These are phyloP conservation scores for Piprites chloris DNA, from an alignment of 2,113 vertebrate genomes.

Conservation along the genomic window DNA sequence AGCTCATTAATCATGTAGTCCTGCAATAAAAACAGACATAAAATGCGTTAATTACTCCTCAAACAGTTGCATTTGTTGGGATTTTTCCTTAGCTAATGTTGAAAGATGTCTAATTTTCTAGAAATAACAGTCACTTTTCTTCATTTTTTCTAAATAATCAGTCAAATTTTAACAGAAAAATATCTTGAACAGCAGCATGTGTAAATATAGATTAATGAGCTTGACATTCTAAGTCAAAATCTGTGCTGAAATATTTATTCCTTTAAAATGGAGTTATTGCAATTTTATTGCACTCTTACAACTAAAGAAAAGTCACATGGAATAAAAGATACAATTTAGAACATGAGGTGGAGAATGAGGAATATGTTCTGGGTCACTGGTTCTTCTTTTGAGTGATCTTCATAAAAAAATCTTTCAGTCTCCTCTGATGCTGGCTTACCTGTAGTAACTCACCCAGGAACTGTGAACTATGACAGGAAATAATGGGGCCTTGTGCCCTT, in stretches of 20 bases:
- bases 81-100: neutral
- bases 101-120: neutral
- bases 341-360: neutral
- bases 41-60: neutral
- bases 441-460: neutral
- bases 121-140: neutral
- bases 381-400: neutral
- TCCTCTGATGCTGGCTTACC: neutral
- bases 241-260: neutral
- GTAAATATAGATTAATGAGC: neutral
- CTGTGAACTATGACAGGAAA: neutral
- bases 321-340: neutral
- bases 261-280: neutral
- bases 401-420: neutral
- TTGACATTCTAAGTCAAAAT: neutral
- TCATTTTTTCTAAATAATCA: neutral
- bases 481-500: neutral
- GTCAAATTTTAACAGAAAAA: neutral
- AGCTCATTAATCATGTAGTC: slow-evolving; percentile 27
- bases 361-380: neutral
- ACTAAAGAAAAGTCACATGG: neutral
- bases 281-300: neutral
- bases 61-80: neutral
- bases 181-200: neutral
- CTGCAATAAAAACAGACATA: neutral